Base-by-base conservation (phyloP, 1,140 invertebrate species). In the Melanaphis sacchari region DNA sequence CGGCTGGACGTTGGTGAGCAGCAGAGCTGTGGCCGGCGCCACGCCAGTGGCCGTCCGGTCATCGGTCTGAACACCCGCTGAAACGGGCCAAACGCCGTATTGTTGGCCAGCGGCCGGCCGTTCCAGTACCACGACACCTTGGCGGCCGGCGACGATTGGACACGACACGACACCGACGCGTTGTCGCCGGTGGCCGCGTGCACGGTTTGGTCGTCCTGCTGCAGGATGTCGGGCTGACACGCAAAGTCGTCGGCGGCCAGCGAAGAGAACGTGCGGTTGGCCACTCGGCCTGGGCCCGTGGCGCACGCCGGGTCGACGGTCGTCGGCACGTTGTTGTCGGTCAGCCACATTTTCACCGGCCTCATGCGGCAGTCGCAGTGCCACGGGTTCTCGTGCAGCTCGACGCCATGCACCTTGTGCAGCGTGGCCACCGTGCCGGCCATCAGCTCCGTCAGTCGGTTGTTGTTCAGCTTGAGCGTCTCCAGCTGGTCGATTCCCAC, bases 351-450 rank as follows among this genome's bases (percentile, higher is more conserved):
- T 94, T 98, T 98, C 93, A 98, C 96, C 93, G 97, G 97, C 40
- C 98, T 95, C 91, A 99, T 95, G 38, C 97, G 96, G 95, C 98
- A 99, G 94, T 99, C 98, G 94, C 98, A 99, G 52, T 97, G 96
- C 98, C 98, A 99, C 0, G 97, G 98, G 95, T 99, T 99, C 93
- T 98, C 97, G 94, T 99, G 98, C 76, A 99, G 95, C 94, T 98
- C 97, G 93, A 99, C 97, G 66, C 97, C 97, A 94, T 97, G 97
- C 11, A 99, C 96, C 41, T 97, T 96, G 91, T 96, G 96, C 22
- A 98, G 94, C 11, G 96, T 96, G 94, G 98, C 97, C 43, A 98
- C 96, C 0, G 97, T 97, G 41, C 96, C 96, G 1, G 97, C 96
- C 41, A 97, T 95, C 46, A 98, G 95, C 76, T 97, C 97, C 40